Conservation (phyloP, 2,113 vertebrate genomes). For the Trinectes maculatus region DNA sequence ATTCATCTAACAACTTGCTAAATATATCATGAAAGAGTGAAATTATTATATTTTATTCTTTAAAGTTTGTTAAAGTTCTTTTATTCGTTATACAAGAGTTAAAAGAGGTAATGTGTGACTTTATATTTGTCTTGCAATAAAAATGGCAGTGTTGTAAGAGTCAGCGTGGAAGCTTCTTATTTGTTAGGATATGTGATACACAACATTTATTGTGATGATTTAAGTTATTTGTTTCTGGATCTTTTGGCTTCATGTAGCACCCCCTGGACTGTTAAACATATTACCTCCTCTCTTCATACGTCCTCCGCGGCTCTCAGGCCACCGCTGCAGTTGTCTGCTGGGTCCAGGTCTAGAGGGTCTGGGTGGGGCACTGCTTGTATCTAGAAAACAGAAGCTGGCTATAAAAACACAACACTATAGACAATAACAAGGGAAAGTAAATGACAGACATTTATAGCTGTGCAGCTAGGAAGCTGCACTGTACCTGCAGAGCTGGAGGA, state of each 20-base stretch:
- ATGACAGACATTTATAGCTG: neutral
- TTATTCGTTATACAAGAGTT: neutral
- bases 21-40: neutral
- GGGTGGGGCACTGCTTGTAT: constrained; percentile 88
- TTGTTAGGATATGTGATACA: neutral
- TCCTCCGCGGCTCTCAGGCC: constrained; percentile 87
- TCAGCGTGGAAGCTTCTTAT: neutral
- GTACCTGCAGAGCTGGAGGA: constrained; percentile 92
- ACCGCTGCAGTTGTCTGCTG: constrained; percentile 88
- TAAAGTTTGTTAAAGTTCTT: too few species aligned
- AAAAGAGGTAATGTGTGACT: neutral
- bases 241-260: too few species aligned
- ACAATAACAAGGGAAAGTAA: neutral
- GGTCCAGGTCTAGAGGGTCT: constrained; percentile 83
- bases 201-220: neutral
- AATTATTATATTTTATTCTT: neutral
- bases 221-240: too few species aligned
- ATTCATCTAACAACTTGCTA: constrained; percentile 5
- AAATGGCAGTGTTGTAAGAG: neutral
- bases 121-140: neutral
- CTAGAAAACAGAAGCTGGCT: constrained; percentile 65
- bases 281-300: constrained; percentile 85
- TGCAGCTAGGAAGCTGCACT: fast-evolving
- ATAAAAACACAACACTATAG: neutral
- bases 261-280: too few species aligned